phyloP scores from a whole-genome alignment of 2,888 invertebrate genomes.

The Hyposoter dolosus region DNA sequence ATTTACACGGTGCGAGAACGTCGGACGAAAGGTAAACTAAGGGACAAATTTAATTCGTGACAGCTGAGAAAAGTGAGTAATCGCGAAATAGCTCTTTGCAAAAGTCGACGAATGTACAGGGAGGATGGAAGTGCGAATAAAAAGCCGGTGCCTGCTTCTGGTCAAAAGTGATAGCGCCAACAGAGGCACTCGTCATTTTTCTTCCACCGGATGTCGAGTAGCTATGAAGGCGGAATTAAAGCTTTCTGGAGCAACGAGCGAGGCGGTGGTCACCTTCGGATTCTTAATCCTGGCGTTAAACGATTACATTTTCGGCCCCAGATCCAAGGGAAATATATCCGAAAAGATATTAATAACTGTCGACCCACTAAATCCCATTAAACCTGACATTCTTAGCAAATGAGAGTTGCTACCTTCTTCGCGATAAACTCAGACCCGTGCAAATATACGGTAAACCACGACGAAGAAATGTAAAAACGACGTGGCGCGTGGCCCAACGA shows the following conservation, averaged over 20 bases:
- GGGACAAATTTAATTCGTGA: conserved; percentile 9
- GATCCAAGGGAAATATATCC: background rate
- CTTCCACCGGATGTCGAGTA: conserved; percentile 47
- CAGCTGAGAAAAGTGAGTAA: conserved; percentile 53
- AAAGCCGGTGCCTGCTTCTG: conserved; percentile 48
- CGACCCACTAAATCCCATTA: conserved; percentile 52
- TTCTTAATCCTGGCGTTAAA: conserved; percentile 57
- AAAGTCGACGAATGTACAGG: conserved; percentile 25
- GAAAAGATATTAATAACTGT: conserved; percentile 50
- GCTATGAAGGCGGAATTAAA: conserved; percentile 59
- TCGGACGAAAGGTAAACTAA: background rate
- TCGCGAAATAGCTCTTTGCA: conserved; percentile 52
- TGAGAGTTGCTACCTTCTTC: conserved; percentile 38
- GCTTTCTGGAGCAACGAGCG: conserved; percentile 51
- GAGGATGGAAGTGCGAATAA: background rate
- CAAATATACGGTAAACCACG: background rate
- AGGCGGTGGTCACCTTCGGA: conserved; percentile 33
- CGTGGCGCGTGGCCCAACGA: background rate
- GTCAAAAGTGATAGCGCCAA: conserved; percentile 63
- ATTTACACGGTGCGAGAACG: conserved; percentile 30
- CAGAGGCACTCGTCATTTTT: conserved; percentile 65
- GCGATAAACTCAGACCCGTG: background rate
- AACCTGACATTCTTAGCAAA: conserved; percentile 40
- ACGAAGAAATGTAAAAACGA: background rate
- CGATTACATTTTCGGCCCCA: conserved; percentile 18